Evolutionary conservation across 1,140 invertebrate genomes (phyloP), one percentile per base, ranked within the genome.

Genomic region (Calliopsis andreniformis): DNA sequence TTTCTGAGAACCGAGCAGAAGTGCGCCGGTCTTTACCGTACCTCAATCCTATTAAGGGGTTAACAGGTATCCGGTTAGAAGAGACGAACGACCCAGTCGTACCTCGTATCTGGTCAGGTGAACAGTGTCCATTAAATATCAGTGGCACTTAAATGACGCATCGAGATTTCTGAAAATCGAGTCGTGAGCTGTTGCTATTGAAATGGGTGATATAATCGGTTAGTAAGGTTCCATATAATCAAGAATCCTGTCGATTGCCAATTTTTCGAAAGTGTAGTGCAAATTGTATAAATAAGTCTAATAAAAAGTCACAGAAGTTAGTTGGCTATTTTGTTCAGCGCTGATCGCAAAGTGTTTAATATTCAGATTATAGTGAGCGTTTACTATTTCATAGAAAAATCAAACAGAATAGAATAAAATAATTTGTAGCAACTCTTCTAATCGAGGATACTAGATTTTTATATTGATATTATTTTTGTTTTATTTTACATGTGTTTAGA

Each of bases 21-120:
- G 86, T 88, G 85, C 87, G 88, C 87, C 83, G 84, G 88, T 86
- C 87, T 89, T 39, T 86, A 78, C 76, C 30, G 84, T 84, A 53
- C 83, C 78, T 10, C 86, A 83, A 92, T 92, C 87, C 79, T 83
- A 89, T 92, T 91, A 89, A 86, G 82, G 83, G 79, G 86, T 88
- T 92, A 89, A 88, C 85, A 90, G 87, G 82, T 90, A 90, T 90
- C 88, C 86, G 82, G 87, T 90, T 90, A 87, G 87, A 76, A 80
- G 78, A 87, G 78, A 87, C 80, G 69, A 82, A 82, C 64, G 69
- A 78, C 72, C 76, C 88, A 90, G 87, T 89, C 70, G 64, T 77
- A 85, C 73, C 77, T 78, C 68, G 76, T 63, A 56, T 49, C 61
- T 82, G 64, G 62, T 72, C 71, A 76, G 76, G 83, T 75, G 62